Evolutionary conservation across 1,140 invertebrate genomes (phyloP).

Genomic region (Gryllus bimaculatus): DNA sequence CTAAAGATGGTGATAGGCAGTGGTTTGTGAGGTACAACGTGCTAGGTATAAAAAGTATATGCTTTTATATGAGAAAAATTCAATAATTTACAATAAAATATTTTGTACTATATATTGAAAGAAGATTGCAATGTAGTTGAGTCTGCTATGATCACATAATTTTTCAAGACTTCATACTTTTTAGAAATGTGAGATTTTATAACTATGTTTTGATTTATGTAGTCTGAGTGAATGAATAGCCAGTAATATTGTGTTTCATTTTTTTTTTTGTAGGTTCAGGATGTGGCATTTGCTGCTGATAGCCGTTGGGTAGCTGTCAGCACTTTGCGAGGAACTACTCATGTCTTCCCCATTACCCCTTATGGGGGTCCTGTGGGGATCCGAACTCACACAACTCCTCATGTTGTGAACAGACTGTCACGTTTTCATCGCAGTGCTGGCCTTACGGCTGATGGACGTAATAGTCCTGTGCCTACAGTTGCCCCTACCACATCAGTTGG

Average conservation of each 20-base stretch:
- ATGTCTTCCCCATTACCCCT: constrained; percentile 94
- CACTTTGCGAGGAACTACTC: constrained; percentile 90
- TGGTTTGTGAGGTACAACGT: too few species aligned
- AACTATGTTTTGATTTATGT: too few species aligned
- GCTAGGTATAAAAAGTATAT: too few species aligned
- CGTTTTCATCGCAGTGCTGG: constrained; percentile 94
- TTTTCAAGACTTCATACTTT: too few species aligned
- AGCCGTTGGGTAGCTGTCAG: constrained; percentile 92
- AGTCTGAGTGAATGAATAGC: too few species aligned
- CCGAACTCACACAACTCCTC: constrained; percentile 82
- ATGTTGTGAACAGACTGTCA: constrained; percentile 91
- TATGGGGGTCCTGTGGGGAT: constrained; percentile 87
- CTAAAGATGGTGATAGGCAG: too few species aligned
- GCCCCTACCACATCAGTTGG: constrained; percentile 15
- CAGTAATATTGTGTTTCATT: not conserved
- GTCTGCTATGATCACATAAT: too few species aligned
- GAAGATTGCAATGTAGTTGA: too few species aligned
- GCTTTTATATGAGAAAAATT: too few species aligned
- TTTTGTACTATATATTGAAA: too few species aligned
- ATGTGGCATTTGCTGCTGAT: constrained; percentile 82
- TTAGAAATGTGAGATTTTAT: too few species aligned
- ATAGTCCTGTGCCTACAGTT: constrained; percentile 58
- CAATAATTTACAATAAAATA: too few species aligned
- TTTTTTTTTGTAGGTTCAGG: constrained; percentile 43
- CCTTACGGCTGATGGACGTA: constrained; percentile 60